These are phyloP conservation scores for Phalacrocorax brasilianus DNA, from an alignment of 2,113 vertebrate genomes.

Conservation along the genomic window DNA sequence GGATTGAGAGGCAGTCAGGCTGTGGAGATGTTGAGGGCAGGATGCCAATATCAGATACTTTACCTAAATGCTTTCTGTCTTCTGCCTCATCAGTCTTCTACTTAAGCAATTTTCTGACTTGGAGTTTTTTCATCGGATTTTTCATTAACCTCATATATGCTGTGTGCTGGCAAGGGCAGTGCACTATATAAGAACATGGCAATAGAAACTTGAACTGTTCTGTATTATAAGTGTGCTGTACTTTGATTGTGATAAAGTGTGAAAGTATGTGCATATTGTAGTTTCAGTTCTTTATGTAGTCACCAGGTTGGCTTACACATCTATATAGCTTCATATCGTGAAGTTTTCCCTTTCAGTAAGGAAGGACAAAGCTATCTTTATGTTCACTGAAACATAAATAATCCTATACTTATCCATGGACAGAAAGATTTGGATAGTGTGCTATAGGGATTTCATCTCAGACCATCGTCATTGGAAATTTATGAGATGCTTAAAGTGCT, in stretches of 20 bases:
- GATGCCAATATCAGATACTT: not conserved
- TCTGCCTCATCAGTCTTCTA: not conserved
- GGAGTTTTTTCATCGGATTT: not conserved
- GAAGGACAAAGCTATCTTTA: constrained; percentile 2
- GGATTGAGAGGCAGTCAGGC: not conserved
- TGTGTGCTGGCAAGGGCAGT: not conserved
- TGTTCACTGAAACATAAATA: constrained; percentile 15
- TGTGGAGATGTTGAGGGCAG: not conserved
- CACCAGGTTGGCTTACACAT: not conserved
- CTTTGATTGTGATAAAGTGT: not conserved
- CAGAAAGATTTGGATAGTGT: not conserved
- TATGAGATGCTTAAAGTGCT: constrained; percentile 45
- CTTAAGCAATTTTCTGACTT: not conserved
- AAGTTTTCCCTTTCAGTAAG: not conserved
- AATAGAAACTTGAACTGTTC: not conserved
- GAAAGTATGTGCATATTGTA: not conserved
- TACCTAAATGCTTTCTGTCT: not conserved
- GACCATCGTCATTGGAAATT: constrained; percentile 12
- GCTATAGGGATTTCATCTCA: constrained; percentile 22
- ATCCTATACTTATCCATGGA: not conserved
- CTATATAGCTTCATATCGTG: not conserved
- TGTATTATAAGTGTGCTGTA: not conserved
- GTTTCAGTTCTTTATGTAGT: not conserved
- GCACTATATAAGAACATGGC: not conserved
- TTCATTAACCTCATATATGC: not conserved